Evolutionary conservation across 2,113 vertebrate genomes (phyloP).

Genomic region (Sisor rabdophorus): DNA sequence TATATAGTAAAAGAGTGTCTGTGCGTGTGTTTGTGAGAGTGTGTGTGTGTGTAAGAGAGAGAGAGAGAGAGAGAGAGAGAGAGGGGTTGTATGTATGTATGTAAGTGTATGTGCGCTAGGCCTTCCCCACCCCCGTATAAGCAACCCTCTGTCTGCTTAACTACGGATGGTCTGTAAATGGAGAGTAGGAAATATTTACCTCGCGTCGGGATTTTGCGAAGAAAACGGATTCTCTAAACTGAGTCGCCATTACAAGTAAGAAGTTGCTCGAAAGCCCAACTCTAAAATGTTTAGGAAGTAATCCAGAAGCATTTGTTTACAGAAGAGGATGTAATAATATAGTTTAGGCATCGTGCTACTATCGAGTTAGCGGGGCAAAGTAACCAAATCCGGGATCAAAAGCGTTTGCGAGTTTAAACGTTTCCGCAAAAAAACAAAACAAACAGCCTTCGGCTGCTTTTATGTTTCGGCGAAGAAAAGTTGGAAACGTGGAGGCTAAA

Average conservation of each 20-base stretch:
- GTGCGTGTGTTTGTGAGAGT: neutral
- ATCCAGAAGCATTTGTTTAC: slow-evolving; percentile 15
- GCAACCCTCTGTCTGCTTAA: slow-evolving; percentile 69
- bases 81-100: neutral
- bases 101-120: slow-evolving; percentile 63
- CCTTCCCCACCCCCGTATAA: slow-evolving; percentile 55
- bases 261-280: neutral
- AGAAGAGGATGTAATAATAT: neutral
- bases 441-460: neutral
- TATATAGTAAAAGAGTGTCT: neutral
- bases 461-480: slow-evolving; percentile 49
- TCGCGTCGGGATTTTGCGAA: slow-evolving; percentile 72
- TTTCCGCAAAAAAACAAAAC: neutral
- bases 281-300: slow-evolving; percentile 27
- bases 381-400: neutral
- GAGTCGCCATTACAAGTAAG: slow-evolving; percentile 71
- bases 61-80: neutral
- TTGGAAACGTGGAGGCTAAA: slow-evolving; percentile 60
- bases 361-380: neutral
- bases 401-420: neutral
- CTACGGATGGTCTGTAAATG: slow-evolving; percentile 81
- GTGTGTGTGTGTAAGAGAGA: neutral
- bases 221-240: slow-evolving; percentile 61
- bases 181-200: slow-evolving; percentile 72
- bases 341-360: neutral